These are phyloP conservation scores for Emys orbicularis DNA, from an alignment of 2,797 vertebrate species.

Conservation along the genomic window DNA sequence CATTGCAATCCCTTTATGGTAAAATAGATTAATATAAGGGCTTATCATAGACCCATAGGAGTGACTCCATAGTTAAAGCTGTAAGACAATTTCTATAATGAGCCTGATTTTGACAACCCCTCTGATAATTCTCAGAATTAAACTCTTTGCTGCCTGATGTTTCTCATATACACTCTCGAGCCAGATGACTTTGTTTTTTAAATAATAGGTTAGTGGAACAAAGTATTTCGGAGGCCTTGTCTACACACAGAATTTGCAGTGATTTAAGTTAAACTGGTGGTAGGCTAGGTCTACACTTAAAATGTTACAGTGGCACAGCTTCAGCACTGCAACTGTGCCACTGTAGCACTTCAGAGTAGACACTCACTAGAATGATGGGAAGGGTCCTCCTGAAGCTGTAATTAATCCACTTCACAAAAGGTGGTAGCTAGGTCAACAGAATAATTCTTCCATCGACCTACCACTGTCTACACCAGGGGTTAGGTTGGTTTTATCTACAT, in stretches of 20 bases:
- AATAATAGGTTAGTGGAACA: neutral
- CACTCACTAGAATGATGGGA: neutral
- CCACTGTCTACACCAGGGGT: neutral
- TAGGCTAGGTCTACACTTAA: neutral
- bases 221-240: neutral
- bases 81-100: neutral
- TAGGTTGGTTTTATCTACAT: neutral
- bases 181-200: neutral
- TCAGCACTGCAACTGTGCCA: neutral
- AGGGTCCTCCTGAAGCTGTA: neutral
- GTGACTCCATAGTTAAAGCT: neutral
- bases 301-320: neutral
- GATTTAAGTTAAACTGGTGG: neutral
- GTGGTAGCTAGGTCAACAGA: neutral
- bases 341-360: neutral
- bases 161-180: neutral
- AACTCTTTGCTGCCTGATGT: neutral
- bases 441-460: neutral
- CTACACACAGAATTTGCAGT: neutral
- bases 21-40: constrained; percentile 23
- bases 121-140: neutral
- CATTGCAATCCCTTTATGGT: constrained; percentile 39
- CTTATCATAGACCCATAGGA: neutral
- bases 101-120: neutral
- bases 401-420: neutral